phyloP scores from a whole-genome alignment of 2,888 invertebrate species.

The Apodemia duryi region DNA sequence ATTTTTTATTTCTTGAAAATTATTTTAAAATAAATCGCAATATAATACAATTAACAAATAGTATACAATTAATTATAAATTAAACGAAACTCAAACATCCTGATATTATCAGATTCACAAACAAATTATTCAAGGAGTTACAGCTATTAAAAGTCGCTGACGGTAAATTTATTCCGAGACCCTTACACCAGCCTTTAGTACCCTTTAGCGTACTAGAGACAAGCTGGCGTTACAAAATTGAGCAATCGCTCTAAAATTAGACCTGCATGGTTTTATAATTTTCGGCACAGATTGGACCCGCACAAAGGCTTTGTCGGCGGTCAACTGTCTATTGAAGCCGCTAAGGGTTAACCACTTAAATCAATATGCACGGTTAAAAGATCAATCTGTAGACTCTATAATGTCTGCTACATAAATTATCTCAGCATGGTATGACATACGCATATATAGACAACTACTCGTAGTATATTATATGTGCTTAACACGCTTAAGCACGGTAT shows the following conservation, averaged over 20 bases:
- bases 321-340: not conserved
- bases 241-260: slow-evolving; percentile 12
- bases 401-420: not conserved
- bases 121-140: slow-evolving; percentile 26
- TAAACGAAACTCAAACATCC: not conserved
- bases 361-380: slow-evolving; percentile 7
- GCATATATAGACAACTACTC: no score
- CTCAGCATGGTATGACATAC: no score
- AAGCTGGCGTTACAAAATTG: slow-evolving; percentile 17
- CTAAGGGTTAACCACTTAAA: not conserved
- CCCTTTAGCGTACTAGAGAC: slow-evolving; percentile 19
- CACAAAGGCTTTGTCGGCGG: slow-evolving; percentile 10
- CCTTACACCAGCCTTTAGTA: slow-evolving; percentile 17
- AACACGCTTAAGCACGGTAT: no score
- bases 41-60: no score
- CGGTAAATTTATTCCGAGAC: slow-evolving; percentile 41
- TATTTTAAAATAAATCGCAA: no score
- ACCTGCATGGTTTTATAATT: slow-evolving; percentile 10
- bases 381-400: not conserved
- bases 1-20: no score
- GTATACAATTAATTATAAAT: no score
- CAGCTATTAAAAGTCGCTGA: slow-evolving; percentile 51
- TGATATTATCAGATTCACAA: slow-evolving; percentile 16
- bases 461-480: no score
- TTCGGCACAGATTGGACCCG: slow-evolving; percentile 9